A percentile compares a stretch with the other conserved stretches of the same genome.
Conservation (phyloP, 2,888 invertebrate species). For the Chymomyza fuscimana region DNA sequence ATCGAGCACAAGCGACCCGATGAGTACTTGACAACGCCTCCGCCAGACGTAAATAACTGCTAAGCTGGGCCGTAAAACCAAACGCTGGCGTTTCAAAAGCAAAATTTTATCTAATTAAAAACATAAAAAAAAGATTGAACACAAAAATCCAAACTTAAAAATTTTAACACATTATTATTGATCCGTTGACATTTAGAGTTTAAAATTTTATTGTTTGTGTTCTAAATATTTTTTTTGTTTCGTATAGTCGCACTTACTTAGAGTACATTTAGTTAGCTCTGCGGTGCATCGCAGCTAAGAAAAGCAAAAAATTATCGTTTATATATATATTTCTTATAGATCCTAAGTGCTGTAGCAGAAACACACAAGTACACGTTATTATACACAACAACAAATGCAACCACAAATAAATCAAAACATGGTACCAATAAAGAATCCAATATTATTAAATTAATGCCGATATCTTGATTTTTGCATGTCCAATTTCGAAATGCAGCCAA, state of each 20-base stretch:
- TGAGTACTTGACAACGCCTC: conserved; percentile 91
- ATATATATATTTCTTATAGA: background rate
- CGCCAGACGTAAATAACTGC: conserved; percentile 93
- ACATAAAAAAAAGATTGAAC: background rate
- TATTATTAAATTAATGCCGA: background rate
- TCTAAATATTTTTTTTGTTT: background rate
- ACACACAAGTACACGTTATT: background rate
- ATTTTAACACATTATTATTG: background rate
- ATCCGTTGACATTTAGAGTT: background rate
- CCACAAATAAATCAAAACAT: background rate
- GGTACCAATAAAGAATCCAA: background rate
- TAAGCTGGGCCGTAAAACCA: conserved; percentile 80
- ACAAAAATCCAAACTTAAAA: conserved; percentile 8
- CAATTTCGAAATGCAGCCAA: conserved; percentile 12
- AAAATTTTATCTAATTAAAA: conserved; percentile 6
- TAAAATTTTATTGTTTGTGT: conserved; percentile 5
- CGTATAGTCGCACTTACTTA: conserved; percentile 8
- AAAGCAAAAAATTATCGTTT: background rate
- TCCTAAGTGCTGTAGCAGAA: background rate
- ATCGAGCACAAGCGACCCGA: conserved; percentile 96
- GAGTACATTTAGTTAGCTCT: conserved; percentile 9
- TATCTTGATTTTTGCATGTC: conserved; percentile 30
- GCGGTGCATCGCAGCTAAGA: background rate
- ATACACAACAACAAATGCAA: background rate
- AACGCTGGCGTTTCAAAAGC: conserved; percentile 38